phyloP scores from a whole-genome alignment of 2,888 invertebrate genomes.

The Macrophya alboannulata region DNA sequence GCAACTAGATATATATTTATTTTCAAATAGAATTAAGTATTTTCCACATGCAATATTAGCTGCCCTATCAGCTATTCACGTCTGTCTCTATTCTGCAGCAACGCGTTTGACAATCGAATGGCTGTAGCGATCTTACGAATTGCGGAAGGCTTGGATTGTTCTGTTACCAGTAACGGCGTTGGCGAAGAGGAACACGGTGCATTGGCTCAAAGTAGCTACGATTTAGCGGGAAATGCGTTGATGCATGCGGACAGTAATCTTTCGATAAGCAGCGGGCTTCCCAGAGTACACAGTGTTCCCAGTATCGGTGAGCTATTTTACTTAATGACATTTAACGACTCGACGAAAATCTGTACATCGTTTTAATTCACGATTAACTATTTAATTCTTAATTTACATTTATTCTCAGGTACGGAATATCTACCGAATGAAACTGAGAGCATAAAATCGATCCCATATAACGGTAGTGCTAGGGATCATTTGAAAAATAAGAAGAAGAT shows the following conservation, averaged over 20 bases:
- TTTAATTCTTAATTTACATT: neutral
- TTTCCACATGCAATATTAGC: neutral
- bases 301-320: slow-evolving; percentile 66
- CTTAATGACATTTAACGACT: neutral
- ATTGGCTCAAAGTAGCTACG: slow-evolving; percentile 76
- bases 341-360: neutral
- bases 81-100: slow-evolving; percentile 81
- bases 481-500: slow-evolving; percentile 74
- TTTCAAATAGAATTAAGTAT: neutral
- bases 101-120: slow-evolving; percentile 95
- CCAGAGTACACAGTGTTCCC: slow-evolving; percentile 77
- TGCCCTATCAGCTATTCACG: neutral
- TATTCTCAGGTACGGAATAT: slow-evolving; percentile 67
- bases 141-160: slow-evolving; percentile 92
- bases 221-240: slow-evolving; percentile 76
- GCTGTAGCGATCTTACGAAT: slow-evolving; percentile 95
- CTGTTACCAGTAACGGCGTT: slow-evolving; percentile 73
- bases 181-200: slow-evolving; percentile 73
- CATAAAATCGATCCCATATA: slow-evolving; percentile 71
- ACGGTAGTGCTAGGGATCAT: slow-evolving; percentile 73
- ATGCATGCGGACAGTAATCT: slow-evolving; percentile 79
- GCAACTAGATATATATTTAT: neutral
- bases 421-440: slow-evolving; percentile 66
- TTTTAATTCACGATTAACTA: neutral
- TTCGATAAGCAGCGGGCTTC: slow-evolving; percentile 75